These are phyloP conservation scores for Crenuchus spilurus DNA, from an alignment of 2,797 vertebrate genomes.

Conservation along the genomic window DNA sequence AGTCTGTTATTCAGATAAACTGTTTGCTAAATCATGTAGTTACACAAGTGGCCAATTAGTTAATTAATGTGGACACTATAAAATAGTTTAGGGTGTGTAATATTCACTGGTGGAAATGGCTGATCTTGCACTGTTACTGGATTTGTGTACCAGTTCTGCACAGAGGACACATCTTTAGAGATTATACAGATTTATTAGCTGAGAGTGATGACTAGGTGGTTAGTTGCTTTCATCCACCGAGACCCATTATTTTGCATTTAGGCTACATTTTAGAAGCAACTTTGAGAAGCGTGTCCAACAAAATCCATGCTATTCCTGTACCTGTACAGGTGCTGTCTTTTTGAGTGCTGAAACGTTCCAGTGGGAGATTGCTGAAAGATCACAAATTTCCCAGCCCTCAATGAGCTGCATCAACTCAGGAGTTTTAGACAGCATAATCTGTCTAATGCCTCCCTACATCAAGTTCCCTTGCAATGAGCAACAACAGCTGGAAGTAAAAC, in stretches of 20 bases:
- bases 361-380: not conserved
- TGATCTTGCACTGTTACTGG: not conserved
- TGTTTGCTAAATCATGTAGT: not conserved
- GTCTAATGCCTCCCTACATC: not conserved
- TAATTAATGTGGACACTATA: not conserved
- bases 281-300: not conserved
- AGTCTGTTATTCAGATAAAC: too few relatives aligned
- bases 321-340: not conserved
- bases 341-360: not conserved
- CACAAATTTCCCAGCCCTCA: not conserved
- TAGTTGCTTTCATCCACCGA: not conserved
- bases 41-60: not conserved
- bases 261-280: not conserved
- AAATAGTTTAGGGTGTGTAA: not conserved
- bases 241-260: not conserved
- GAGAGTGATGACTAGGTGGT: not conserved
- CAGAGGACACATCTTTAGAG: not conserved
- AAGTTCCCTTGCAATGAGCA: not conserved
- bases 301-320: not conserved
- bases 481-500: constrained; percentile 1
- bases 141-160: not conserved
- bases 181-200: too few relatives aligned
- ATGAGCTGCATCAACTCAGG: not conserved
- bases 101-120: not conserved
- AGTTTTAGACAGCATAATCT: not conserved